Conservation (phyloP, 2,888 invertebrate species). For the Eutolmus rufibarbis region DNA sequence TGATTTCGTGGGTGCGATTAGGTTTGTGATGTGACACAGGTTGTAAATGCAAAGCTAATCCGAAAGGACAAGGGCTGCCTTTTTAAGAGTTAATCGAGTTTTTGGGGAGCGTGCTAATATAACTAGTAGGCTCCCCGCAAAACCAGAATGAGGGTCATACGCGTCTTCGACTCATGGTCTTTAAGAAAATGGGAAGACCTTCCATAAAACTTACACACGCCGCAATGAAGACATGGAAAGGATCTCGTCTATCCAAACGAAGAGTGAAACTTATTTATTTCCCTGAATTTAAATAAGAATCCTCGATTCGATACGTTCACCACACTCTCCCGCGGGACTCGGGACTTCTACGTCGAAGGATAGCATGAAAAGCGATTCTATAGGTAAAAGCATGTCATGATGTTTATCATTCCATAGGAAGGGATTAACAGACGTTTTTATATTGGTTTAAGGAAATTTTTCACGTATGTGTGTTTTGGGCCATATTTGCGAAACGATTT, state of each 20-base stretch:
- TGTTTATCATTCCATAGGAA: not conserved
- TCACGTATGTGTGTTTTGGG: not conserved
- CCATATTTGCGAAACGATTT: not conserved
- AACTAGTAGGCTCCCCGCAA: not conserved
- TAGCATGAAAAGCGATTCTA: not conserved
- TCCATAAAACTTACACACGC: not conserved
- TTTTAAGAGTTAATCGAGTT: slow-evolving; percentile 15
- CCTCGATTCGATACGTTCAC: not conserved
- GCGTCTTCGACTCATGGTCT: not conserved
- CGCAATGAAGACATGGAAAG: not conserved
- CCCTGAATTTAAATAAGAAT: slow-evolving; percentile 4
- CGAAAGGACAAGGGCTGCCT: slow-evolving; percentile 16
- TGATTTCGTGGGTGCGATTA: slow-evolving; percentile 19
- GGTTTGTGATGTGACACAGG: not conserved
- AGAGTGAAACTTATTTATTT: not conserved
- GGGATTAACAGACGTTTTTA: slow-evolving; percentile 5
- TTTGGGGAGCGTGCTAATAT: not conserved
- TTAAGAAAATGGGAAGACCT: not conserved
- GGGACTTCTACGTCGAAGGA: not conserved
- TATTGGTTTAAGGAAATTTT: slow-evolving; percentile 11
- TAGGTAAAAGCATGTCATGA: not conserved
- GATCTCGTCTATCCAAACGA: not conserved
- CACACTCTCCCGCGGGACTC: not conserved
- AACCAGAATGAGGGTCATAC: not conserved
- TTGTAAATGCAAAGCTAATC: slow-evolving; percentile 8